These are phyloP conservation scores for Globodera rostochiensis DNA, from an alignment of 1,140 invertebrate species.

Conservation along the genomic window DNA sequence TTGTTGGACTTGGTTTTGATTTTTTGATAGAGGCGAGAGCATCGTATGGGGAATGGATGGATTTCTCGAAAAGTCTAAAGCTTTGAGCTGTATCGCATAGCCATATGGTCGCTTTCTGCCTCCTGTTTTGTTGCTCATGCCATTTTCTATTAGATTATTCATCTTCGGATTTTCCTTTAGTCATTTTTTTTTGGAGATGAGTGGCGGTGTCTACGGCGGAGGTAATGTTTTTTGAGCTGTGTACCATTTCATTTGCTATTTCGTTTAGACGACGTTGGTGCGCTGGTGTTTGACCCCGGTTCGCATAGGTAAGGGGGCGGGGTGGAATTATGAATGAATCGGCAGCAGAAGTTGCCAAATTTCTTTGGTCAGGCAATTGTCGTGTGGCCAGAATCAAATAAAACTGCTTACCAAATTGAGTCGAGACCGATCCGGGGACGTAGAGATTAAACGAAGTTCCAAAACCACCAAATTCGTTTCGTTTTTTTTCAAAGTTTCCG, in stretches of 20 bases:
- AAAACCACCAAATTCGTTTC: not conserved
- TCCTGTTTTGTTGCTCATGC: not conserved
- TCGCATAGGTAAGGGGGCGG: slow-evolving; percentile 38
- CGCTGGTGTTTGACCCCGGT: slow-evolving; percentile 51
- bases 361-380: no score
- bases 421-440: no score
- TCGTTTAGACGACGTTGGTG: slow-evolving; percentile 52
- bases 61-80: not conserved
- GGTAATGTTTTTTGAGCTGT: slow-evolving; percentile 41
- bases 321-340: not conserved
- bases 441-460: no score
- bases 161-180: not conserved
- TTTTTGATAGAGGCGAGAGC: not conserved
- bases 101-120: not conserved
- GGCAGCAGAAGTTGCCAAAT: not conserved
- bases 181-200: slow-evolving; percentile 24
- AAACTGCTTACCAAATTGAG: no score
- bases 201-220: slow-evolving; percentile 49
- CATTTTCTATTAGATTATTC: not conserved
- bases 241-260: slow-evolving; percentile 18
- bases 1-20: not conserved
- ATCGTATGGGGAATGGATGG: no score
- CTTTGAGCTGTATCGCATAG: not conserved
- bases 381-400: no score
- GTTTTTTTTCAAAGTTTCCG: slow-evolving; percentile 24